Evolutionary conservation across 2,797 vertebrate species (phyloP).

Genomic region (Cirrhinus molitorella): DNA sequence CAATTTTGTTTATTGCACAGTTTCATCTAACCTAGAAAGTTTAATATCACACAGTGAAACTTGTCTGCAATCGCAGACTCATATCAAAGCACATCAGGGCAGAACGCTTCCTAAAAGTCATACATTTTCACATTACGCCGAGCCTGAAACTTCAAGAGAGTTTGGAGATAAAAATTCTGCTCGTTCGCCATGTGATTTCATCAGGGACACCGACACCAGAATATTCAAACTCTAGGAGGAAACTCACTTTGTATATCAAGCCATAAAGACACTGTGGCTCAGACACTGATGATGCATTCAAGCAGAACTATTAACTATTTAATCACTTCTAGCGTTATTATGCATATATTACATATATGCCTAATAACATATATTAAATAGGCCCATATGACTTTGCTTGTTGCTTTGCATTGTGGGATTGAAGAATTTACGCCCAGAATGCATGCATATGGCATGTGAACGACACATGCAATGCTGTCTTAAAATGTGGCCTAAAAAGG

Average conservation of each 20-base stretch:
- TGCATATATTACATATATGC: too few species aligned
- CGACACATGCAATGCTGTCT: too few species aligned
- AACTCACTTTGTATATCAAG: conserved; percentile 70
- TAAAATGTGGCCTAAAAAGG: too few species aligned
- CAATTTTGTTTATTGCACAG: neutral
- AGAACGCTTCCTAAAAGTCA: conserved; percentile 11
- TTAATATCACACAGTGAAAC: conserved; percentile 53
- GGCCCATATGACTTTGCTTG: too few species aligned
- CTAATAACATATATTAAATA: too few species aligned
- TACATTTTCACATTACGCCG: neutral
- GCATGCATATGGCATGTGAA: too few species aligned
- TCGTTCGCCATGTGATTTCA: conserved; percentile 50
- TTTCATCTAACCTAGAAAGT: conserved; percentile 59
- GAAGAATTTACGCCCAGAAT: too few species aligned
- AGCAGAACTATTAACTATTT: neutral
- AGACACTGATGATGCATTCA: neutral
- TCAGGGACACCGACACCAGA: conserved; percentile 34
- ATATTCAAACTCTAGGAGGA: conserved; percentile 44
- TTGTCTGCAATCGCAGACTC: conserved; percentile 1
- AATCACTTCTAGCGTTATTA: too few species aligned
- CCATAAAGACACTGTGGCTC: conserved; percentile 3
- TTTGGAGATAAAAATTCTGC: neutral
- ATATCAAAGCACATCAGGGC: conserved; percentile 3
- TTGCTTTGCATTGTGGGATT: too few species aligned
- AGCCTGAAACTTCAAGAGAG: conserved; percentile 12